Percentiles rank a stretch among this genome's conserved stretches.
Evolutionary conservation across 2,113 vertebrate species (phyloP).

Genomic region (Martes martes): DNA sequence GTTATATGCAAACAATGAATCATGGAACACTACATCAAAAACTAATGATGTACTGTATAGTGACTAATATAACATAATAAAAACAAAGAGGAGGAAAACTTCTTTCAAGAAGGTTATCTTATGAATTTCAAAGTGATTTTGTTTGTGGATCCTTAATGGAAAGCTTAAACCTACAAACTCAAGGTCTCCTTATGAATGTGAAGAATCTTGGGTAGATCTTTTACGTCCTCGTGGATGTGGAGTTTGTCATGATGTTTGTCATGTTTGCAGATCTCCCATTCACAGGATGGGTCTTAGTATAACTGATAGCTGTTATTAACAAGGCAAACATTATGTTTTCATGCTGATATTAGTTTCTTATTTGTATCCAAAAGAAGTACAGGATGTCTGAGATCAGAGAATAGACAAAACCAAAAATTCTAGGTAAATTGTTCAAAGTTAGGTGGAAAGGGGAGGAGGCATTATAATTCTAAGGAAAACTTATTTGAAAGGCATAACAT

Average conservation of each 20-base stretch:
- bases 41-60: too few relatives aligned
- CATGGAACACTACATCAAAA: too few relatives aligned
- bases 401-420: not conserved
- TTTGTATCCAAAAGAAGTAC: not conserved
- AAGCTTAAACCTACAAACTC: not conserved
- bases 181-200: not conserved
- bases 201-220: not conserved
- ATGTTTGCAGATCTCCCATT: not conserved
- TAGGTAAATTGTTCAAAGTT: not conserved
- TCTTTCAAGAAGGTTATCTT: not conserved
- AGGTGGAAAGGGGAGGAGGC: not conserved
- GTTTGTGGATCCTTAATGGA: not conserved
- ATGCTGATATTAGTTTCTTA: not conserved
- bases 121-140: constrained; percentile 33
- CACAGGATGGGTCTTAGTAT: not conserved
- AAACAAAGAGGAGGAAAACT: not conserved
- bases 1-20: too few relatives aligned
- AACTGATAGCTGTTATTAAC: not conserved
- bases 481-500: not conserved
- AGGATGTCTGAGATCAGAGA: not conserved
- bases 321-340: not conserved
- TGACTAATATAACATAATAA: too few relatives aligned
- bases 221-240: not conserved
- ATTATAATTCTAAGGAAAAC: not conserved
- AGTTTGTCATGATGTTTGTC: not conserved